Base-by-base conservation (phyloP, 2,888 invertebrate species). In the Cinara cedri region DNA sequence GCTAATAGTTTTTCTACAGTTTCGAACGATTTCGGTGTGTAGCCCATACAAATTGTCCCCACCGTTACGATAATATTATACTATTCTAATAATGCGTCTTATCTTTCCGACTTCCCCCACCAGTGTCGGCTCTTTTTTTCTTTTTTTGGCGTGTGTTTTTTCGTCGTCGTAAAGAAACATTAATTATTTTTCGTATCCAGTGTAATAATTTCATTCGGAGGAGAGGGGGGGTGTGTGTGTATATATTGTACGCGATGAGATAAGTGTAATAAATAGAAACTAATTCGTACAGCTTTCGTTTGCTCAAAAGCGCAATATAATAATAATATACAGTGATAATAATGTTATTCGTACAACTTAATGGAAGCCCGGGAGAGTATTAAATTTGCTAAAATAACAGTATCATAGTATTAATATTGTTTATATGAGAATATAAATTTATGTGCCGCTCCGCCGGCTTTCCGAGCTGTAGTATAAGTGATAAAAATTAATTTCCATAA, bases 401-500 rank as follows among this genome's bases (percentile, higher is more conserved):
- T 54, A 65, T 74, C 74, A 62, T 9, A 24, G 74, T 54, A 74
- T 74, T 74, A 74, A 63, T 74, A 54, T 65, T 65, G 63, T 74
- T 65, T 74, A 65, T 74, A 44, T 44, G 63, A 21, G 44, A 74
- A 74, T 54, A 74, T 74, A 44, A 74, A 74, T 74, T 44, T 42
- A 65, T 42, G 54, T 24, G 63, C n/a, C n/a, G n/a, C 24, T 54
- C 54, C 24, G n/a, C 44, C 44, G 54, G 24, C 34, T 51, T 62
- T 72, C 51, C 3, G 54, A 21, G 63, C 54, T 21, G 42, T 54
- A 34, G 34, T 34, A 34, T 34, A 44, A 74, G 74, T 54, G 74
- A 74, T 74, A 74, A 74, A 74, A 74, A 74, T 65, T 65, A 74
- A 74, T 74, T 65, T 65, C 74, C 65, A 65, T 54, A 74, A 74